Percentiles rank a stretch among this genome's conserved stretches.
Conservation (phyloP, 2,113 vertebrate species). For the Alexandromys fortis region DNA sequence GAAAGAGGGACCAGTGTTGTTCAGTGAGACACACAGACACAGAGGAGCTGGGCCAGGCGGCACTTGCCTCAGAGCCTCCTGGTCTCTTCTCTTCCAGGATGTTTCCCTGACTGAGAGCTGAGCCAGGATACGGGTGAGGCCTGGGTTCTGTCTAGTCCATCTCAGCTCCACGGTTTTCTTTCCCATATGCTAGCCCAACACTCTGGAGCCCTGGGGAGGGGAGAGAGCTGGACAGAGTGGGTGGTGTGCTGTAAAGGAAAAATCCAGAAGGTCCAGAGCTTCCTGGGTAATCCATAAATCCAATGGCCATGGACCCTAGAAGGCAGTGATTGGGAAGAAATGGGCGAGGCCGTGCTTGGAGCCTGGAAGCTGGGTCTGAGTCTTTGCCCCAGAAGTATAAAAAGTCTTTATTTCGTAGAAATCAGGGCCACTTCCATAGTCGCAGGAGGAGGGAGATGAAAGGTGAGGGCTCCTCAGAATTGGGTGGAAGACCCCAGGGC, state of each 20-base stretch:
- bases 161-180: background rate
- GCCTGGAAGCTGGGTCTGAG: background rate
- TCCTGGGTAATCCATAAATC: background rate
- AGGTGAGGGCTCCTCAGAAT: background rate
- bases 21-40: background rate
- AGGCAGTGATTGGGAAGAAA: background rate
- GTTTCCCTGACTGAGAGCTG: background rate
- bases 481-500: background rate
- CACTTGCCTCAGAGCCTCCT: background rate
- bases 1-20: background rate
- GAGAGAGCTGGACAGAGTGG: background rate
- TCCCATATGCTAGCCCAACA: background rate
- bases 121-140: background rate
- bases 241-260: background rate
- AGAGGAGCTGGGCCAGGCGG: background rate
- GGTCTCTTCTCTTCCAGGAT: background rate
- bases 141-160: background rate
- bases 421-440: constrained; percentile 34
- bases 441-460: background rate
- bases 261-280: background rate
- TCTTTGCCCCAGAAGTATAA: constrained; percentile 45
- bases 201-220: too few species aligned
- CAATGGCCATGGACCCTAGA: background rate
- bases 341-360: background rate
- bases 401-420: constrained; percentile 79